Percentiles rank a stretch among this genome's conserved stretches.
Evolutionary conservation across 2,797 vertebrate species (phyloP).

Genomic region (Myoxocephalus aenaeus): DNA sequence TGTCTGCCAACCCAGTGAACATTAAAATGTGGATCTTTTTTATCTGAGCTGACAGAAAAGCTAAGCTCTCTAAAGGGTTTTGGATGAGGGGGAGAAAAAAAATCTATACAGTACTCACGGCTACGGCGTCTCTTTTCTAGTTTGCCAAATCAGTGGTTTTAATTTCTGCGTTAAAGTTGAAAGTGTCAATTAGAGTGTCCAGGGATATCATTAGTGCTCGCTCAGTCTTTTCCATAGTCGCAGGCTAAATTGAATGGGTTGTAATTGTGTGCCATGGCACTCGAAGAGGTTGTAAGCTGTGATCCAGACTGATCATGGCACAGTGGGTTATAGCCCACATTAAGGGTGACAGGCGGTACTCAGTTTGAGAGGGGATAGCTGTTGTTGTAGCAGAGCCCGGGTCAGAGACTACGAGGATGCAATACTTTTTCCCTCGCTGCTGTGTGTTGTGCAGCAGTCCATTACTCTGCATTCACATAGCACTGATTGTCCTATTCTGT

Average conservation of each 20-base stretch:
- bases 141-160: constrained; percentile 71
- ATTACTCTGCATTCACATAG: not conserved
- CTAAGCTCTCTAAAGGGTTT: constrained; percentile 28
- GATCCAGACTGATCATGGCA: constrained; percentile 56
- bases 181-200: constrained; percentile 68
- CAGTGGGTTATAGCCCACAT: constrained; percentile 50
- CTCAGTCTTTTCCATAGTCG: constrained; percentile 56
- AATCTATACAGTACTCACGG: constrained; percentile 30
- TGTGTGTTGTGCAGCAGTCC: not conserved
- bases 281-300: constrained; percentile 51
- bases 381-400: constrained; percentile 11
- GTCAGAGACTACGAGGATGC: not conserved
- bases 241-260: constrained; percentile 63
- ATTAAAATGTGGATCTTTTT: constrained; percentile 36
- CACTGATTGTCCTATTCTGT: not conserved
- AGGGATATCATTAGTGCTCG: constrained; percentile 66
- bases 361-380: constrained; percentile 10
- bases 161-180: constrained; percentile 65
- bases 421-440: not conserved
- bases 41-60: constrained; percentile 34
- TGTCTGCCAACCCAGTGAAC: constrained; percentile 34
- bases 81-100: not conserved
- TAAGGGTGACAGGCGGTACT: constrained; percentile 42
- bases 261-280: constrained; percentile 64
- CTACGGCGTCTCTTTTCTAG: constrained; percentile 33